These are phyloP conservation scores for Sylvicola fuscatus DNA, from an alignment of 2,888 invertebrate species.

Conservation along the genomic window DNA sequence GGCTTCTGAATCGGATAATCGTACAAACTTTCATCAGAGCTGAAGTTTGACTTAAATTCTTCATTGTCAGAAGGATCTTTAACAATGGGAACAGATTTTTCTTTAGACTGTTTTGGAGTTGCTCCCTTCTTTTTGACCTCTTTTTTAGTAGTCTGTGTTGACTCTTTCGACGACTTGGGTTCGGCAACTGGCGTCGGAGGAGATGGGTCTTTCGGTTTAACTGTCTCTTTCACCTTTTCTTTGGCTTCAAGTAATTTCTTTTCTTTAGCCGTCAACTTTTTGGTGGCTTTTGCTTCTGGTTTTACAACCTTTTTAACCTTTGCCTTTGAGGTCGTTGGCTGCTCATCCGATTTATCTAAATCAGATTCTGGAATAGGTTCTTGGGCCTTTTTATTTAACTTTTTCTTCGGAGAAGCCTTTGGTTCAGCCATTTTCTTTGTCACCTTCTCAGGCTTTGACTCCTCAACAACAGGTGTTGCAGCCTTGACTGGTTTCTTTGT, in stretches of 20 bases:
- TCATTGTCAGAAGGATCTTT: too few relatives aligned
- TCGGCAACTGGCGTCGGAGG: too few relatives aligned
- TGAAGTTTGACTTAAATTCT: too few relatives aligned
- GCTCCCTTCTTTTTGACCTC: conserved; percentile 9
- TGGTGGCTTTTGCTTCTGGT: conserved; percentile 3
- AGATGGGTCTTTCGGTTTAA: too few relatives aligned
- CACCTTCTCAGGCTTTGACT: conserved; percentile 1
- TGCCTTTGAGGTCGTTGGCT: too few relatives aligned
- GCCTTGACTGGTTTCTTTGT: too few relatives aligned
- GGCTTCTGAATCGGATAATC: too few relatives aligned
- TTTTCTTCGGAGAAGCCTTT: background rate
- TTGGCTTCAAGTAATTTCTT: conserved; percentile 10
- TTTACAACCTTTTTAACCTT: conserved; percentile 6
- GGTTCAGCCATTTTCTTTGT: conserved; percentile 2
- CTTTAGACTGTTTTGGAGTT: conserved; percentile 8
- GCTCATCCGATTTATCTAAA: too few relatives aligned
- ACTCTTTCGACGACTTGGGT: conserved; percentile 5
- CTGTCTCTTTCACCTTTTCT: conserved; percentile 9
- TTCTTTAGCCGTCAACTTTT: conserved; percentile 2
- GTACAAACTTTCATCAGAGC: too few relatives aligned
- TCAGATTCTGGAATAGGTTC: too few relatives aligned
- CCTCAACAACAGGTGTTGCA: too few relatives aligned
- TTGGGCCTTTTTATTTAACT: background rate
- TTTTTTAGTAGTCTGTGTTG: conserved; percentile 9
- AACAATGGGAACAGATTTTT: background rate